These are phyloP conservation scores for Drosophila demipolita DNA, from an alignment of 2,888 invertebrate species.

Conservation along the genomic window DNA sequence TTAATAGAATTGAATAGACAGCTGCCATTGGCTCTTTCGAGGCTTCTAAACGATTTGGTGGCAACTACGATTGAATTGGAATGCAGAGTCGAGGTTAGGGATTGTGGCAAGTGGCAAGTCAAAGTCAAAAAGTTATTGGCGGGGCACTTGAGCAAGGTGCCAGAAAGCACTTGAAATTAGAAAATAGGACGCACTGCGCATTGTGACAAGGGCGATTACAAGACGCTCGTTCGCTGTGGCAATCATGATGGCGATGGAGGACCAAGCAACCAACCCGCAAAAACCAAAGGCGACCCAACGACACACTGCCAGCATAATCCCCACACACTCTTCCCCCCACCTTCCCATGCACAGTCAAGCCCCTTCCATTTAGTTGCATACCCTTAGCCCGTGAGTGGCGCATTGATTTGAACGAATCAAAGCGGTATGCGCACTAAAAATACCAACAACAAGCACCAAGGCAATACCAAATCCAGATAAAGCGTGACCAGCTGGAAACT, in stretches of 20 bases:
- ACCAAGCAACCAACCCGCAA: constrained; percentile 24
- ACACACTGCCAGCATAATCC: constrained; percentile 52
- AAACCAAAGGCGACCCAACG: constrained; percentile 71
- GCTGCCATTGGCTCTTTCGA: constrained; percentile 12
- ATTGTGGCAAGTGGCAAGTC: constrained; percentile 49
- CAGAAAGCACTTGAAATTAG: constrained; percentile 73
- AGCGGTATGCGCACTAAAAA: constrained; percentile 82
- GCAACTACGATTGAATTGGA: constrained; percentile 33
- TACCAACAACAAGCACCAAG: constrained; percentile 76
- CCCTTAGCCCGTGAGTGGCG: constrained; percentile 61
- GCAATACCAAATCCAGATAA: constrained; percentile 72
- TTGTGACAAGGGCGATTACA: constrained; percentile 65
- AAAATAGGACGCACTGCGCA: constrained; percentile 61
- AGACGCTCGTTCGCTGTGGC: constrained; percentile 13
- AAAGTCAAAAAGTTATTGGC: constrained; percentile 53
- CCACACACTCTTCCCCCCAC: not conserved
- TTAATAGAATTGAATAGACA: not conserved
- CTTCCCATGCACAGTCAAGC: not conserved
- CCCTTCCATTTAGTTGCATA: constrained; percentile 27
- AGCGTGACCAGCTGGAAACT: constrained; percentile 70
- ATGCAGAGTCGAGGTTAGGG: constrained; percentile 27
- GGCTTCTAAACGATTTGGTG: constrained; percentile 35
- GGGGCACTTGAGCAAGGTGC: constrained; percentile 61
- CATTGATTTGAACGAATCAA: constrained; percentile 82
- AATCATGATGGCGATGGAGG: constrained; percentile 47